Conservation (phyloP, 2,113 vertebrate species). For the Bubalus kerabau region DNA sequence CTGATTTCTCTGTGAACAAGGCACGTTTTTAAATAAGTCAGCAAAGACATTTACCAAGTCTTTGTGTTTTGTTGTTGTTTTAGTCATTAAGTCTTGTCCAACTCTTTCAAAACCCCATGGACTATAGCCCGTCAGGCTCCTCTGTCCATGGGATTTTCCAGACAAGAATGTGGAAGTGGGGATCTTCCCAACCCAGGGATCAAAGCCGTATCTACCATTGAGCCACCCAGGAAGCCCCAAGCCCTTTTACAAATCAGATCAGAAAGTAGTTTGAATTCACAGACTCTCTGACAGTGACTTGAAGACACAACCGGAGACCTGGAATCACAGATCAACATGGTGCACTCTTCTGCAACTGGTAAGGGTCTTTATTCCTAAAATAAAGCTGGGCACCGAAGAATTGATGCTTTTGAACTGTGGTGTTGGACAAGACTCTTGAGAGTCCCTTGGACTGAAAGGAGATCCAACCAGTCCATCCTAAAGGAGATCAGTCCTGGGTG, state of each 20-base stretch:
- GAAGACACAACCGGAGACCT: rapidly evolving
- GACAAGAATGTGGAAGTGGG: neutral
- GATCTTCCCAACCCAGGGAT: neutral
- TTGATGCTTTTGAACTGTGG: too few species aligned
- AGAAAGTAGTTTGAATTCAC: neutral
- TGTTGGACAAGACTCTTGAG: too few species aligned
- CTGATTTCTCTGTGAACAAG: neutral
- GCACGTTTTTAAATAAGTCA: neutral
- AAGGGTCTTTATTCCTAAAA: neutral
- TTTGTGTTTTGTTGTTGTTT: neutral
- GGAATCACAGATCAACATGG: neutral
- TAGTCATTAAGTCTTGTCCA: rapidly evolving
- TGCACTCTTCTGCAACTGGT: neutral
- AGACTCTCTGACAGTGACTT: neutral
- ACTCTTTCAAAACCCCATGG: neutral
- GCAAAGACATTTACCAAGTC: neutral
- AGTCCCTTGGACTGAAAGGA: too few species aligned
- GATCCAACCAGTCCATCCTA: too few species aligned
- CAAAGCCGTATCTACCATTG: neutral
- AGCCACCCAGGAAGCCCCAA: neutral
- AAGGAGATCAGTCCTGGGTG: too few species aligned
- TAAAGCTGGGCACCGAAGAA: rapidly evolving
- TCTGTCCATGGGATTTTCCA: neutral
- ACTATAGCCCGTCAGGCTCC: neutral
- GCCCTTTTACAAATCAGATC: neutral